These are phyloP conservation scores for Bufo gargarizans DNA, from an alignment of 2,113 vertebrate genomes.

Conservation along the genomic window DNA sequence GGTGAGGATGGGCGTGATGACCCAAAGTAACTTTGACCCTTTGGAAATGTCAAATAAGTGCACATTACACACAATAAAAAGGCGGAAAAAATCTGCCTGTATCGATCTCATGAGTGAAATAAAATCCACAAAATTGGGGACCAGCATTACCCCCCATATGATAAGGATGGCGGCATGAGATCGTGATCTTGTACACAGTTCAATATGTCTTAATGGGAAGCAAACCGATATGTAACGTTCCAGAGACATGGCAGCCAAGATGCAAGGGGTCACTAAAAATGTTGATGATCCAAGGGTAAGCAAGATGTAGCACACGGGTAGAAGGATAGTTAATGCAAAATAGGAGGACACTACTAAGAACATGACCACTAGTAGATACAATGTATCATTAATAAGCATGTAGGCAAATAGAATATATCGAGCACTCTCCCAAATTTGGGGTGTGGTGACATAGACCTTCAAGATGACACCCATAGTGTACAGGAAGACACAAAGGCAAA, in stretches of 20 bases:
- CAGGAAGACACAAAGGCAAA: constrained; percentile 4
- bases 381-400: background rate
- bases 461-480: background rate
- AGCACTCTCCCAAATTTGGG: background rate
- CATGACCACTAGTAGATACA: background rate
- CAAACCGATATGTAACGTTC: constrained; percentile 15
- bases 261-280: background rate
- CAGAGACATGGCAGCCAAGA: background rate
- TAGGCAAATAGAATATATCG: constrained; percentile 29
- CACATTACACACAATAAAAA: background rate
- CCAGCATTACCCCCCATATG: background rate
- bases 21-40: no score
- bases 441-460: background rate
- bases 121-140: background rate
- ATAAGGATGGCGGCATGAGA: background rate
- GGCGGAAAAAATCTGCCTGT: background rate
- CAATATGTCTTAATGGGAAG: background rate
- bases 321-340: background rate
- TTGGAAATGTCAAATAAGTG: background rate
- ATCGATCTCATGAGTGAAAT: background rate
- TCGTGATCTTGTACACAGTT: background rate
- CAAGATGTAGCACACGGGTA: constrained; percentile 4
- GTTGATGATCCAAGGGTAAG: background rate
- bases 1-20: no score
- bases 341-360: background rate